Conservation (phyloP, 2,113 vertebrate genomes). For the Perognathus longimembris region DNA sequence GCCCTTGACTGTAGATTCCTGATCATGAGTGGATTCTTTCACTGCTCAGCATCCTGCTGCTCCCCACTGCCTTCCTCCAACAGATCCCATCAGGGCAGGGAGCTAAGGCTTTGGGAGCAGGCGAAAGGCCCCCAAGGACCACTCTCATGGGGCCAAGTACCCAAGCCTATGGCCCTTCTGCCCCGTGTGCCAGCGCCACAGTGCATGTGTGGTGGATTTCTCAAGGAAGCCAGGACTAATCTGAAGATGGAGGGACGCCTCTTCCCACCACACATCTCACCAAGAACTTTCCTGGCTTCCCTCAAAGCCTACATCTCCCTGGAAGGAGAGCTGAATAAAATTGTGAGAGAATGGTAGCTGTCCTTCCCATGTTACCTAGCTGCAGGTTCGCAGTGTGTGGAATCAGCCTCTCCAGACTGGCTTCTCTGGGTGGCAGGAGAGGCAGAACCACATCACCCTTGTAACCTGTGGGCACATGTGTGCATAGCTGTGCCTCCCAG, state of each 20-base stretch:
- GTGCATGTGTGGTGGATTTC: no score
- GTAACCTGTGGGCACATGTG: neutral
- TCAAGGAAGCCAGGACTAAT: neutral
- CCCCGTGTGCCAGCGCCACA: no score
- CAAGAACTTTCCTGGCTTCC: neutral
- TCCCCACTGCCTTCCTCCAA: neutral
- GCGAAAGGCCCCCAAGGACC: no score
- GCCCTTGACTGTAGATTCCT: neutral
- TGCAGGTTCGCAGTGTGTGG: neutral
- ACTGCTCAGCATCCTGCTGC: neutral
- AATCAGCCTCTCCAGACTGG: neutral
- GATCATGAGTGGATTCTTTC: neutral
- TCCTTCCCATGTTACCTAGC: neutral
- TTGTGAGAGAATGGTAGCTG: neutral
- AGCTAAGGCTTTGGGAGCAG: no score
- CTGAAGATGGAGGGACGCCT: neutral
- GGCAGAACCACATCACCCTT: neutral
- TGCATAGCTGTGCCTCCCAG: neutral
- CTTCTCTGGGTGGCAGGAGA: neutral
- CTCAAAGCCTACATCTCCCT: neutral
- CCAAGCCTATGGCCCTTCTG: no score
- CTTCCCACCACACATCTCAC: neutral
- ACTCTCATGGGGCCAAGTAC: no score
- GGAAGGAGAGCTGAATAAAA: neutral
- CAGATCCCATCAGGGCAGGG: neutral